These are phyloP conservation scores for Lucilia cuprina DNA, from an alignment of 1,140 invertebrate species.

Conservation along the genomic window DNA sequence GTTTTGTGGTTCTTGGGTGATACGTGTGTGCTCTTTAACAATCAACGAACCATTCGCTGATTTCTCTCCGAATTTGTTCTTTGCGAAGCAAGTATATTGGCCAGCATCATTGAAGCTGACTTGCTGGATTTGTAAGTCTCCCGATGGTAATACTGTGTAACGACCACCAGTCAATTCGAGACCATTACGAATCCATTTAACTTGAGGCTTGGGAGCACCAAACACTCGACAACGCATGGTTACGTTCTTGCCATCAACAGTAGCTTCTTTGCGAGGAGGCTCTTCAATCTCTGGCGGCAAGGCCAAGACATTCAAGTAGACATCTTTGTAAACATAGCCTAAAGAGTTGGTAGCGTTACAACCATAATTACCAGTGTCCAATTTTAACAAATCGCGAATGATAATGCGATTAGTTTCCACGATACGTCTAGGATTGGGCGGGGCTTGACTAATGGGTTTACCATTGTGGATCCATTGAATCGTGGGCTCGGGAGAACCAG, in stretches of 20 bases:
- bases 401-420: constrained; percentile 78
- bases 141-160: constrained; percentile 75
- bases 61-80: constrained; percentile 89
- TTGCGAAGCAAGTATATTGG: constrained; percentile 88
- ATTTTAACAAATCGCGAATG: constrained; percentile 82
- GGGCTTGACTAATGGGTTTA: constrained; percentile 79
- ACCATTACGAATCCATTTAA: constrained; percentile 91
- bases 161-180: constrained; percentile 80
- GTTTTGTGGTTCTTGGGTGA: constrained; percentile 85
- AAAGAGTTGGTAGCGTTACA: constrained; percentile 98
- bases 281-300: constrained; percentile 89
- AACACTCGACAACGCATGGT: constrained; percentile 91
- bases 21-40: constrained; percentile 87
- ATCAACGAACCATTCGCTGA: constrained; percentile 77
- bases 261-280: constrained; percentile 78
- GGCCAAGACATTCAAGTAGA: constrained; percentile 95
- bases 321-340: constrained; percentile 97
- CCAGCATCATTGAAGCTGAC: constrained; percentile 87
- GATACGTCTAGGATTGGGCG: constrained; percentile 74
- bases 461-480: constrained; percentile 98
- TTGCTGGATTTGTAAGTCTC: constrained; percentile 85
- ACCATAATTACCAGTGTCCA: constrained; percentile 96
- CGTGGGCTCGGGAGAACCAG: constrained; percentile 85
- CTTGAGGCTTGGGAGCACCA: constrained; percentile 91
- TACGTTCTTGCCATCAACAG: constrained; percentile 84